Evolutionary conservation across 1,140 invertebrate species (phyloP), one percentile per base, ranked within the genome.

Genomic region (Whitmania pigra): DNA sequence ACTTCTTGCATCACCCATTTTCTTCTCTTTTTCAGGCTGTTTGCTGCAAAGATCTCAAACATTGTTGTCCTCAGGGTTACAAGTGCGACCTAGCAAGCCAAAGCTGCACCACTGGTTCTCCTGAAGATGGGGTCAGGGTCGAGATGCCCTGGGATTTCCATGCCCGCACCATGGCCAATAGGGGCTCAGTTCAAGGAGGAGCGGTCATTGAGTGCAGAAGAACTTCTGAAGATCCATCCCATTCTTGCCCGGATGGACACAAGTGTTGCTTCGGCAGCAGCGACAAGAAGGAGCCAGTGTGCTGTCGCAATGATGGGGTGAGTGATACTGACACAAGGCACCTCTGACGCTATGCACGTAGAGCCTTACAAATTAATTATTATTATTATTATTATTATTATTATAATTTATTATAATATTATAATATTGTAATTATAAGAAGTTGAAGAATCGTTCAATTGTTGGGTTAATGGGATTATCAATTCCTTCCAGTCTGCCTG

Each of bases 31-130:
- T 68, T 13, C 70, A 76, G 75, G 74, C 75, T 40, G 53, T 72
- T 11, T 76, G 73, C 71, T 76, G 73, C 55, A n/a, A n/a, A 29
- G 75, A 74, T 69, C 53, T 60, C 49, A 36, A n/a, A 2, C 73
- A 76, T 53, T 75, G 73, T 53, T 74, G 72, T 67, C 72, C 71
- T 9, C 5, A 57, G 27, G 71, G 71, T 22, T 71, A 60, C 54
- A 71, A 40, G 9, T 71, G 71, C 25, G 71, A 71, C 27, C 40
- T 60, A 18, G n/a, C 3, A 17, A 25, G 29, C n/a, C 53, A 49
- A 9, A 70, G 69, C 9, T 70, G 69, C 49, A 31, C 20, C 67
- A 11, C 15, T 13, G 57, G 11, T 31, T 63, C 57, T 25, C 22
- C 57, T 63, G 57, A 63, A 22, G 22, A 25, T 20, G 29, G 6